Evolutionary conservation across 2,113 vertebrate species (phyloP).

Genomic region (Stegostoma tigrinum): DNA sequence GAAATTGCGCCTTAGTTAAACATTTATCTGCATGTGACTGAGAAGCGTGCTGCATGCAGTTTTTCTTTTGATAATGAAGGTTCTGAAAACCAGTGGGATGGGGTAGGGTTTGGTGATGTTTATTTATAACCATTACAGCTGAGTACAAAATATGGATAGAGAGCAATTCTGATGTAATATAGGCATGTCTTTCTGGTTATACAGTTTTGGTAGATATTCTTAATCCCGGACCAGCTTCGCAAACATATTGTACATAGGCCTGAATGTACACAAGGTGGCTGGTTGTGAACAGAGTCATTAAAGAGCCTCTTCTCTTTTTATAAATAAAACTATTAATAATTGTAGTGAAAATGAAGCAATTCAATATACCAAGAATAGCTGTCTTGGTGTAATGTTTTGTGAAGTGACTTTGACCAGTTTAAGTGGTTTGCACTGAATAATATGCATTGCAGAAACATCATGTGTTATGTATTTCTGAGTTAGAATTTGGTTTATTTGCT

Average conservation of each 20-base stretch:
- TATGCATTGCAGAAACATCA: constrained; percentile 42
- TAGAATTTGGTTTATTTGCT: constrained; percentile 14
- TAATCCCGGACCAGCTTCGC: constrained; percentile 45
- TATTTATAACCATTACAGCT: constrained; percentile 13
- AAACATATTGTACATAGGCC: constrained; percentile 60
- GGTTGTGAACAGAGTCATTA: constrained; percentile 33
- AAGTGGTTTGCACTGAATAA: constrained; percentile 49
- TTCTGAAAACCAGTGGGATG: constrained; percentile 38
- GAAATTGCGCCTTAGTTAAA: constrained; percentile 41
- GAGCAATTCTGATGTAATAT: constrained; percentile 50
- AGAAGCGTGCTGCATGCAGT: constrained; percentile 44
- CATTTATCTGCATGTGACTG: constrained; percentile 43
- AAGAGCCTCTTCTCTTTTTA: constrained; percentile 34
- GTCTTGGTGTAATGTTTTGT: constrained; percentile 23
- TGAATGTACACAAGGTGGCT: constrained; percentile 61
- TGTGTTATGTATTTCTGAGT: constrained; percentile 25
- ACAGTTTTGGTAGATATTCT: constrained; percentile 45
- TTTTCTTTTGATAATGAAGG: constrained; percentile 40
- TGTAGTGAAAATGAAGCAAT: constrained; percentile 12
- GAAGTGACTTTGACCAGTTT: constrained; percentile 39
- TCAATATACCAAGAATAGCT: neutral
- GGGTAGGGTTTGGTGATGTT: constrained; percentile 41
- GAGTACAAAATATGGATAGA: constrained; percentile 39
- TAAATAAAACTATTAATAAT: constrained; percentile 30
- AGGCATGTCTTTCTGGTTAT: constrained; percentile 47